Percentiles rank a stretch among this genome's conserved stretches.
Evolutionary conservation across 2,113 vertebrate species (phyloP).

Genomic region (Neoarius graeffei): DNA sequence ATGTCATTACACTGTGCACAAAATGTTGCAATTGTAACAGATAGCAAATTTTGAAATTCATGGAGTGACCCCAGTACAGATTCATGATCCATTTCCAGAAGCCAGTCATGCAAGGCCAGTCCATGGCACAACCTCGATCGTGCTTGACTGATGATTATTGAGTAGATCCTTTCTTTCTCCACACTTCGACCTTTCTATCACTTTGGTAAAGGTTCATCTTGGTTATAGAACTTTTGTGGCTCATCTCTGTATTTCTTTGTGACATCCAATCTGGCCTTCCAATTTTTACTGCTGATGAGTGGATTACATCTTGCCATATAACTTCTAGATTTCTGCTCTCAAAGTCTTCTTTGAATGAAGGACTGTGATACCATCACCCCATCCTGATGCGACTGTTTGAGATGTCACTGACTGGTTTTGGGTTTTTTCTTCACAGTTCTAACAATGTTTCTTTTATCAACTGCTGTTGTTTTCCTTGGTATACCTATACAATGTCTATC

Average conservation of each 20-base stretch:
- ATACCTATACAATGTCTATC: too few relatives aligned
- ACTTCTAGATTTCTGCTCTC: not conserved
- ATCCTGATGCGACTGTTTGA: not conserved
- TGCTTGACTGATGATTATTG: not conserved
- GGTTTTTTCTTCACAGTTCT: not conserved
- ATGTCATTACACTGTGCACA: too few relatives aligned
- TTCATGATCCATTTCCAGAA: not conserved
- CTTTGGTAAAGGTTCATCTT: not conserved
- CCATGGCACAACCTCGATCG: not conserved
- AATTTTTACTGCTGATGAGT: not conserved
- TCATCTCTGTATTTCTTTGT: not conserved
- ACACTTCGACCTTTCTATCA: too few relatives aligned
- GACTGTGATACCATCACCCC: not conserved
- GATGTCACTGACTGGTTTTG: not conserved
- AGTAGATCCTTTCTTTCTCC: not conserved
- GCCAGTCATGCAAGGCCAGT: not conserved
- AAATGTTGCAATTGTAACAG: too few relatives aligned
- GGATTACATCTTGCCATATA: not conserved
- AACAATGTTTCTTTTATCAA: not conserved
- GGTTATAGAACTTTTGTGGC: not conserved
- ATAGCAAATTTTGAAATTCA: too few relatives aligned
- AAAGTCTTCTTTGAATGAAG: not conserved
- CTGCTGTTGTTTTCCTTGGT: not conserved
- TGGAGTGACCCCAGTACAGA: too few relatives aligned
- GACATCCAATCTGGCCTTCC: not conserved